Percentiles rank a stretch among this genome's conserved stretches.
These are phyloP conservation scores for Pedicia rivosa DNA, from an alignment of 2,888 invertebrate species.

Conservation along the genomic window DNA sequence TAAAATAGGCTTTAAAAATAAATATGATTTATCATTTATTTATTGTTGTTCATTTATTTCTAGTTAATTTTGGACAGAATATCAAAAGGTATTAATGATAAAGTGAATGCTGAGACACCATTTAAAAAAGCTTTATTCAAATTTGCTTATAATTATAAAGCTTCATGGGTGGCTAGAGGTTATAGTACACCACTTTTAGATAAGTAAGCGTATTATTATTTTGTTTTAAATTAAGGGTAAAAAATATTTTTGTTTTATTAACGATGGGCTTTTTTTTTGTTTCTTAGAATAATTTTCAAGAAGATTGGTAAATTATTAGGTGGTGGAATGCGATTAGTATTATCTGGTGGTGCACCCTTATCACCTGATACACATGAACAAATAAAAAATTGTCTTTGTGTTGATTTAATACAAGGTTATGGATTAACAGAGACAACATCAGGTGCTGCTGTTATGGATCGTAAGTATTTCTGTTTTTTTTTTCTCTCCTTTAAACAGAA, in stretches of 20 bases:
- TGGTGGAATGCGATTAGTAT: conserved; percentile 72
- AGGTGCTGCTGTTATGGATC: conserved; percentile 73
- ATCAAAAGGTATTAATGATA: conserved; percentile 92
- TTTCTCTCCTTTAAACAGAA: neutral
- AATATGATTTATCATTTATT: neutral
- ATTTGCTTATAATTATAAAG: conserved; percentile 90
- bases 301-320: conserved; percentile 55
- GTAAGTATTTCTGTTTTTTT: conserved; percentile 30
- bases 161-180: conserved; percentile 65
- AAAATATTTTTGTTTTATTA: too few species aligned
- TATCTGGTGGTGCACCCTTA: conserved; percentile 90
- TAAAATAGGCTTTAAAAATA: too few species aligned
- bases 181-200: conserved; percentile 67
- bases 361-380: conserved; percentile 92
- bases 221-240: conserved; percentile 4
- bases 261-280: conserved; percentile 16
- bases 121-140: conserved; percentile 75
- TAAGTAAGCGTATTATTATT: too few species aligned
- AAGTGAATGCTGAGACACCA: conserved; percentile 66
- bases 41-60: conserved; percentile 6
- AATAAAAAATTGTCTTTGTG: conserved; percentile 80
- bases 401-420: conserved; percentile 83
- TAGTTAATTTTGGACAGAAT: conserved; percentile 94
- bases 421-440: conserved; percentile 96
- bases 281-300: conserved; percentile 28